A percentile compares a stretch with the other conserved stretches of the same genome.
These are phyloP conservation scores for Cossypha heuglini DNA, from an alignment of 2,797 vertebrate genomes.

Conservation along the genomic window DNA sequence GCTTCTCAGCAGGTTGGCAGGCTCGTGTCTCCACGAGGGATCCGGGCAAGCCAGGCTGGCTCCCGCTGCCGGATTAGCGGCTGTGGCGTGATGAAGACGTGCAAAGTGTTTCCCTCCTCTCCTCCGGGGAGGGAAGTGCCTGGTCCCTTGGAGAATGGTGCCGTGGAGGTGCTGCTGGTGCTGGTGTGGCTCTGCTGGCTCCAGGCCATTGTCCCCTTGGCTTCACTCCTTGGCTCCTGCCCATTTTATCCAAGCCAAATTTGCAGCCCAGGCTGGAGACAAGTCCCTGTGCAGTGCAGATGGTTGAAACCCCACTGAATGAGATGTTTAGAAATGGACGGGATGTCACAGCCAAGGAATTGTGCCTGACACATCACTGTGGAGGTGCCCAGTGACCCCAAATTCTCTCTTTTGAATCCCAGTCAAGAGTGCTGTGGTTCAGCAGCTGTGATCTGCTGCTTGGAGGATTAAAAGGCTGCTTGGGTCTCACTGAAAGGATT, in stretches of 20 bases:
- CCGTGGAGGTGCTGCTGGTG: background rate
- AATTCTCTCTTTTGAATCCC: background rate
- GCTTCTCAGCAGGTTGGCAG: conserved; percentile 53
- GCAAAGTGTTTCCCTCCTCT: background rate
- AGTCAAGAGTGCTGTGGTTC: background rate
- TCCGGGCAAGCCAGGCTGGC: conserved; percentile 26
- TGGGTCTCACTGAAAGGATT: background rate
- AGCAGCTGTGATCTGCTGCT: conserved; percentile 27
- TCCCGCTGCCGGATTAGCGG: background rate
- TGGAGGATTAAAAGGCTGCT: conserved; percentile 17
- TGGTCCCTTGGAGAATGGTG: rapidly evolving
- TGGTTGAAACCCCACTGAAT: conserved; percentile 33
- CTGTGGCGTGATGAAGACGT: background rate
- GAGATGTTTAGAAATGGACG: background rate
- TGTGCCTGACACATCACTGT: background rate
- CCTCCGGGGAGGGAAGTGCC: background rate
- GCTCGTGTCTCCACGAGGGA: background rate
- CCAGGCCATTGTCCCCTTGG: background rate
- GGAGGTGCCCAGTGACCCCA: conserved; percentile 8
- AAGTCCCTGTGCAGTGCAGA: conserved; percentile 22
- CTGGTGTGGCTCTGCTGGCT: background rate
- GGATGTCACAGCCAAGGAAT: background rate
- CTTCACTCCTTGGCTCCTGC: background rate
- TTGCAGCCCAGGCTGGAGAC: background rate
- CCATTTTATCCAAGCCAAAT: background rate